These are phyloP conservation scores for Pararge aegeria DNA, from an alignment of 1,140 invertebrate genomes.

Conservation along the genomic window DNA sequence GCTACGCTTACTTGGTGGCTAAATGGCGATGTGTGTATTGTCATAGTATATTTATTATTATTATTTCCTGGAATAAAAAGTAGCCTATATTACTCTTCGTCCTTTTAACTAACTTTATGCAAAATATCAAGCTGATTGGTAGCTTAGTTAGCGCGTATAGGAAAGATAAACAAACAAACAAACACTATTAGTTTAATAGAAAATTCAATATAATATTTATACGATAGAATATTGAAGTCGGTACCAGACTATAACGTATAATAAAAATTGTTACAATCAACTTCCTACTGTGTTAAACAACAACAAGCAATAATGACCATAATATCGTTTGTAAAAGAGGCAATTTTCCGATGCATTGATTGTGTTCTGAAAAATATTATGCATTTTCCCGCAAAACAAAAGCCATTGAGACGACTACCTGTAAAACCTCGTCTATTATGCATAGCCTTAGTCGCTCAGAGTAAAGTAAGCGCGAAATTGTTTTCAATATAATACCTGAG, in stretches of 20 bases:
- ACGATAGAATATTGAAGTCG: not conserved
- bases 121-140: too few species aligned
- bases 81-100: too few species aligned
- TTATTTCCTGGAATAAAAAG: too few species aligned
- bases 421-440: conserved; percentile 57
- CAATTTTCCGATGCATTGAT: conserved; percentile 49
- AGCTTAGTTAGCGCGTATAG: too few species aligned
- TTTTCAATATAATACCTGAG: conserved; percentile 34
- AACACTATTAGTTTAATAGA: too few species aligned
- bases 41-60: too few species aligned
- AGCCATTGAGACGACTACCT: conserved; percentile 57
- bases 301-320: conserved; percentile 50
- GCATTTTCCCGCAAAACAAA: conserved; percentile 63
- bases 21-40: too few species aligned
- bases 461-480: conserved; percentile 70
- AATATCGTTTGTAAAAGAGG: conserved; percentile 43
- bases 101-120: too few species aligned
- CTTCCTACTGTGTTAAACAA: conserved; percentile 27
- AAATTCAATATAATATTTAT: not conserved
- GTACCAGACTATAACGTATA: not conserved
- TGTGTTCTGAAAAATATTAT: conserved; percentile 54
- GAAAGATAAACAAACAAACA: too few species aligned
- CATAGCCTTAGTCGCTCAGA: conserved; percentile 53
- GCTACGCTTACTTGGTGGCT: too few species aligned
- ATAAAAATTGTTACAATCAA: not conserved